Evolutionary conservation across 1,140 invertebrate genomes (phyloP), one percentile per base, ranked within the genome.

Genomic region (Gyrodactylus bullatarudis): DNA sequence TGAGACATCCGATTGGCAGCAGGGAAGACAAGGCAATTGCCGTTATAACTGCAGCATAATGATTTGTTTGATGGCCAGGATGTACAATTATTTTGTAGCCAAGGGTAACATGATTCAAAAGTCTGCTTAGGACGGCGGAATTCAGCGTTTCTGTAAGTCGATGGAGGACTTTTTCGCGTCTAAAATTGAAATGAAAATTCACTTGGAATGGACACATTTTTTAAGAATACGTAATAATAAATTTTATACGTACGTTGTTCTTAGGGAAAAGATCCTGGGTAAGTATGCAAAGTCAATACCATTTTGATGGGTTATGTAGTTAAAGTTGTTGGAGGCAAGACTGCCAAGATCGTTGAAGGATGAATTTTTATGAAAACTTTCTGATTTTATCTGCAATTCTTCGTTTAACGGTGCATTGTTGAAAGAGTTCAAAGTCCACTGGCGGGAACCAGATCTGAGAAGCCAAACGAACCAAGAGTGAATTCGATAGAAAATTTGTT

Each of bases 401-500:
- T 54, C 34, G n/a, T 54, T n/a, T 16, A 54, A 16, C 8, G 34
- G 34, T 54, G 34, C 34, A 54, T 54, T 54, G n/a, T 54, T 54
- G 8, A 16, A 16, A 8, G 34, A 54, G 34, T 54, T 54, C 34
- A 54, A 54, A n/a, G 8, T 8, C 34, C 34, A 54, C n/a, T 54
- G 34, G n/a, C 34, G 70, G 1, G 21, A 21, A 20, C 70, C 70
- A 26, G 24, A n/a, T 2, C 70, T 21, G 2, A 71, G 70, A 1
- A 71, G 70, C 70, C 70, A 71, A 20, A 24, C 24, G 23, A 71
- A 71, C 70, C 70, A 71, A n/a, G 70, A 21, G 23, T 71, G 70
- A n/a, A 71, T 71, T 16, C 24, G 70, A 71, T 71, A 71, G n/a
- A 71, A 71, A 22, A 80, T 76, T 68, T 78, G 76, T 75, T 76